Evolutionary conservation across 2,797 vertebrate species (phyloP).

Genomic region (Podarcis siculus): DNA sequence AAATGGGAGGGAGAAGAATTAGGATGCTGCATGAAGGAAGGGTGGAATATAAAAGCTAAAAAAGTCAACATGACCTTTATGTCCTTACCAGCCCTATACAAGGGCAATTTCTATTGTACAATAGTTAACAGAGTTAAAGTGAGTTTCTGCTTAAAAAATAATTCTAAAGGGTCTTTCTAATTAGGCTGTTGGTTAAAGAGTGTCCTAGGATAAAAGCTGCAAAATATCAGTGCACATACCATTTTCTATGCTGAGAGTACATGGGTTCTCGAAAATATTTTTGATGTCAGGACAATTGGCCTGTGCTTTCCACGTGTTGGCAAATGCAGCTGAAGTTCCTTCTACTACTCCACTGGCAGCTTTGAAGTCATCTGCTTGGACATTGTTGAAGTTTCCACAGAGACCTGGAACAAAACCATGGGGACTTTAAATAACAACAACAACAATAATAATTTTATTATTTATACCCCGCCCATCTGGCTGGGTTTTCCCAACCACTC

Average conservation of each 20-base stretch:
- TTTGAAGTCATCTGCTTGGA: conserved; percentile 80
- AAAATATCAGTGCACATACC: conserved; percentile 59
- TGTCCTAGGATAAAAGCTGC: conserved; percentile 8
- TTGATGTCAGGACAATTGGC: conserved; percentile 70
- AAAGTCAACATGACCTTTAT: background rate
- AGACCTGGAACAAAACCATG: conserved; percentile 67
- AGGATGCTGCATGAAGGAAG: background rate
- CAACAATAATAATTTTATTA: too few relatives aligned
- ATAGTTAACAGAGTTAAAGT: background rate
- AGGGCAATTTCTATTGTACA: background rate
- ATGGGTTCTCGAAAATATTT: conserved; percentile 76
- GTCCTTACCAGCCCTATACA: background rate
- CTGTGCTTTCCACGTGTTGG: conserved; percentile 77
- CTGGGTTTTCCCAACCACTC: too few relatives aligned
- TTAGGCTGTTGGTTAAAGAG: background rate
- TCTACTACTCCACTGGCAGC: conserved; percentile 69
- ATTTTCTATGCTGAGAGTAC: conserved; percentile 74
- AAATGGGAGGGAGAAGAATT: background rate
- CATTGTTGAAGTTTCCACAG: conserved; percentile 80
- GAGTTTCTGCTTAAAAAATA: background rate
- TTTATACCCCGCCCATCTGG: too few relatives aligned
- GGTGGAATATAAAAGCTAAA: background rate
- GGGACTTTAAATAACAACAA: too few relatives aligned
- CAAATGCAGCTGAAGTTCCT: conserved; percentile 72
- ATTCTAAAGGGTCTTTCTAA: background rate